Percentiles rank a stretch among this genome's conserved stretches.
Evolutionary conservation across 2,113 vertebrate genomes (phyloP).

Genomic region (Puma concolor): DNA sequence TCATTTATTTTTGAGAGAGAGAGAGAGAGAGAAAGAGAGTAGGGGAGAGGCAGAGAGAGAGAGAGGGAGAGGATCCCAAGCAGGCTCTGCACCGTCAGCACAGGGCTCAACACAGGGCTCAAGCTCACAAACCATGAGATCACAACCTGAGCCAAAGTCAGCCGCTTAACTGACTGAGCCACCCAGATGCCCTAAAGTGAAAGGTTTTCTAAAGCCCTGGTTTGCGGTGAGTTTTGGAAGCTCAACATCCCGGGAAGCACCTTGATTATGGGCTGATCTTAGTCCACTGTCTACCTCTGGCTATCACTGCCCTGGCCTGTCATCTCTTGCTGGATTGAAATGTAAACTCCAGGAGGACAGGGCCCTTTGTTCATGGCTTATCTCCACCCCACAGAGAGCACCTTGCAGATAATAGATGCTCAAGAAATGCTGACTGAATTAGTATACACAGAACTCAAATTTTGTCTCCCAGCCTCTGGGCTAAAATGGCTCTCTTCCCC

Average conservation of each 20-base stretch:
- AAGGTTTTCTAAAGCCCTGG: neutral
- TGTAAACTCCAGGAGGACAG: neutral
- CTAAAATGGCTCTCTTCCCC: neutral
- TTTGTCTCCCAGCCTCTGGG: no score
- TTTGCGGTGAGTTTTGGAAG: neutral
- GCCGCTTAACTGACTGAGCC: no score
- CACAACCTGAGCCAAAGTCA: no score
- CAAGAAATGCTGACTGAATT: neutral
- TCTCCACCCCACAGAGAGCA: neutral
- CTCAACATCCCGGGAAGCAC: neutral
- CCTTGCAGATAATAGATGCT: neutral
- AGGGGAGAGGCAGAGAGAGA: no score
- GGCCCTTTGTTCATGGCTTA: neutral
- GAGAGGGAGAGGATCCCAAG: no score
- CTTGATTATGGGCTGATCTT: neutral
- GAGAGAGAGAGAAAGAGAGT: no score
- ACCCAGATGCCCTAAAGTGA: neutral
- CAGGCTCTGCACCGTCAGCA: no score
- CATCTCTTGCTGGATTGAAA: neutral
- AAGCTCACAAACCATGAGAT: no score
- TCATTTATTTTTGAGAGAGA: no score
- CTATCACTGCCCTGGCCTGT: no score
- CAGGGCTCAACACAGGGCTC: no score
- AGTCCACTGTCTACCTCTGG: neutral
- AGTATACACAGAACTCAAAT: neutral